Conservation (phyloP, 1,140 invertebrate species). For the Sinella curviseta region DNA sequence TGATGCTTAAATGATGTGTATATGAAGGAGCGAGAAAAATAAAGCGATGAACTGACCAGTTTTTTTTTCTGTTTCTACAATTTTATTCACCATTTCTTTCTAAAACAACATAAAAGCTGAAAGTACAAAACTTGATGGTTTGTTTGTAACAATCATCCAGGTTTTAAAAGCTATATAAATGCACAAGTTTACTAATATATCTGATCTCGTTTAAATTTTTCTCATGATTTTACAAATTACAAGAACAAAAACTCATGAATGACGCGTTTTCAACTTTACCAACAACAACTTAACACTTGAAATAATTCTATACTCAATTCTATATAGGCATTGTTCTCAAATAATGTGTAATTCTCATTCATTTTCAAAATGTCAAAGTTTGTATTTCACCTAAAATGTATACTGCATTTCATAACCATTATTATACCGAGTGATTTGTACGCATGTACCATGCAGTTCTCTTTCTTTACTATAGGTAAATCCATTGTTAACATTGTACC, state of each 20-base stretch:
- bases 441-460: conserved; percentile 19
- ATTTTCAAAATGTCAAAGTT: neutral
- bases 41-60: neutral
- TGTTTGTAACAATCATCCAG: neutral
- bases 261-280: neutral
- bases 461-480: conserved; percentile 8
- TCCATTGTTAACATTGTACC: conserved; percentile 15
- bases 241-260: no score
- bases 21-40: no score
- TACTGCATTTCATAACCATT: no score
- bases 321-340: neutral
- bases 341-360: neutral
- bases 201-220: neutral
- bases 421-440: conserved; percentile 12
- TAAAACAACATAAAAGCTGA: conserved; percentile 13
- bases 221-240: no score
- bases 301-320: neutral
- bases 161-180: conserved; percentile 23
- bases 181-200: neutral
- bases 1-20: no score
- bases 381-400: neutral
- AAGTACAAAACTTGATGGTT: conserved; percentile 11
- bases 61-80: neutral
- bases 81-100: conserved; percentile 19
- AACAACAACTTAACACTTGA: neutral